A percentile compares a stretch with the other conserved stretches of the same genome.
Evolutionary conservation across 2,888 invertebrate genomes (phyloP).

Genomic region (Lycaena phlaeas): DNA sequence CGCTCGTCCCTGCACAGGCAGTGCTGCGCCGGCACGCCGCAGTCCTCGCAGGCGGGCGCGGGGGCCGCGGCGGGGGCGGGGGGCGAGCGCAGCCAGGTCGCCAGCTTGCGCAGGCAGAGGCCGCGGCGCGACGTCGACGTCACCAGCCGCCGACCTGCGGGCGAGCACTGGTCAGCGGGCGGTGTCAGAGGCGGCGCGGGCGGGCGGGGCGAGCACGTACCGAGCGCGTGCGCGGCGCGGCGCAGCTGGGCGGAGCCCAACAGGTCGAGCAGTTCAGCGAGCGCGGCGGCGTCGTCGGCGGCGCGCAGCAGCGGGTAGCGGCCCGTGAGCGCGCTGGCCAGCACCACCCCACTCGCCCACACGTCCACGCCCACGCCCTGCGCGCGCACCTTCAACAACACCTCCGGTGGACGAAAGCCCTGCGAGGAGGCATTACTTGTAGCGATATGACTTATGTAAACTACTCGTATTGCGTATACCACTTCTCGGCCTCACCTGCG

Average conservation of each 20-base stretch:
- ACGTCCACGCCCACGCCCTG: constrained; percentile 91
- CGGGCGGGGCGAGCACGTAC: constrained; percentile 73
- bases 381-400: constrained; percentile 77
- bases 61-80: constrained; percentile 13
- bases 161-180: not conserved
- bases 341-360: constrained; percentile 91
- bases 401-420: constrained; percentile 90
- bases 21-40: constrained; percentile 18
- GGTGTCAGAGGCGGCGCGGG: constrained; percentile 75
- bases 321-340: constrained; percentile 78
- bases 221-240: constrained; percentile 73
- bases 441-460: too few species aligned
- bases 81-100: constrained; percentile 32
- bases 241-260: constrained; percentile 82
- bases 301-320: constrained; percentile 90
- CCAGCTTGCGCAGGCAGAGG: constrained; percentile 42
- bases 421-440: too few species aligned
- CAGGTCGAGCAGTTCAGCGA: constrained; percentile 86
- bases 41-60: constrained; percentile 20
- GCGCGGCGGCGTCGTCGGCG: constrained; percentile 78
- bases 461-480: too few species aligned
- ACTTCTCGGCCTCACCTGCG: constrained; percentile 14
- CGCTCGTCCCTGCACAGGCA: constrained; percentile 39
- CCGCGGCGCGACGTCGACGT: constrained; percentile 36
- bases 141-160: constrained; percentile 38